Evolutionary conservation across 2,797 vertebrate species (phyloP), one percentile per base, ranked within the genome.

Genomic region (Phylloscopus collybita): DNA sequence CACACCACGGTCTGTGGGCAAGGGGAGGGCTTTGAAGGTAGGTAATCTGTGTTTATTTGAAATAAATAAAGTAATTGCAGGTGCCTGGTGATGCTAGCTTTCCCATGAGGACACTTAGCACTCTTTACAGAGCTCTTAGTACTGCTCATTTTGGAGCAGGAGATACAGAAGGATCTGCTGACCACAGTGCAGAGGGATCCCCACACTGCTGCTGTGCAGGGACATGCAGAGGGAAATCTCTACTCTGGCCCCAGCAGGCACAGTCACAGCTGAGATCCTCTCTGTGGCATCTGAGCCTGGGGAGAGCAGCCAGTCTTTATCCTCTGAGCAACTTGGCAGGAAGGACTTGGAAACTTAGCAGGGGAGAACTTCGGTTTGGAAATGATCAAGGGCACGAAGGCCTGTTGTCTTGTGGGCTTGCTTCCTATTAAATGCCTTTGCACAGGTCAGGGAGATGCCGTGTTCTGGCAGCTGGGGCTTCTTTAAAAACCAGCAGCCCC

Each of bases 371-470:
- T 65, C 30, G 17, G 11, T 38, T 40, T 62, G 60, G 67, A 76
- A 81, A 70, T 0, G 0, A 79, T 25, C n/a, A 54, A 53, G 64
- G 53, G 21, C 85, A 22, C 7, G 47, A 85, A 90, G 70, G 71
- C 29, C 40, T 93, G 64, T 73, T 57, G 34, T 64, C 62, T 86
- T 64, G 49, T 22, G 50, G 60, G 22, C 10, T 88, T 88, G 19
- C 27, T 93, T 92, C 75, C 61, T 78, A 19, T 38, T 45, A 91
- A 83, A 74, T 45, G 19, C n/a, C 53, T 76, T 71, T 88, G 18
- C 30, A 54, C 11, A 62, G 16, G 14, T 29, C 2, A 6, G 45
- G 81, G 47, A 88, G 14, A 32, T 3, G 12, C 45, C 1, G 0
- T 17, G 32, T 32, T 76, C 54, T 76, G 79, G 26, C 23, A 34